Evolutionary conservation across 2,888 invertebrate genomes (phyloP).

Genomic region (Aphrophora alni): DNA sequence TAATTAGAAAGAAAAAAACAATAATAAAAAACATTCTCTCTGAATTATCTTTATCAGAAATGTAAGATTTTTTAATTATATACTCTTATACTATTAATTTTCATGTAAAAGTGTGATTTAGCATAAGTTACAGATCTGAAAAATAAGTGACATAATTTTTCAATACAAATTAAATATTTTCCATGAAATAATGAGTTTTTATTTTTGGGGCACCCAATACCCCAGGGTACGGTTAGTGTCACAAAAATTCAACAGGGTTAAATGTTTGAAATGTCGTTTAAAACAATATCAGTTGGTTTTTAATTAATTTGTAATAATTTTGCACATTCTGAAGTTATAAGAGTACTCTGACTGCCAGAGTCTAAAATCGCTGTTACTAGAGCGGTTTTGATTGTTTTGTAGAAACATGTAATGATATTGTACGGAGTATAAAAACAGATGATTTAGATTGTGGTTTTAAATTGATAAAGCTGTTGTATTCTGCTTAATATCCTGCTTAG

Average conservation of each 20-base stretch:
- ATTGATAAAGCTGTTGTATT: too few relatives aligned
- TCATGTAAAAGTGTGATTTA: neutral
- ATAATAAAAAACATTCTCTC: neutral
- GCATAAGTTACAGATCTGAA: neutral
- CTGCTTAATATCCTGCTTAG: too few relatives aligned
- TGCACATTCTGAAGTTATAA: too few relatives aligned
- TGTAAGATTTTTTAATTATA: conserved; percentile 10
- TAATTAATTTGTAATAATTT: too few relatives aligned
- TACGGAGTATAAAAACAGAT: too few relatives aligned
- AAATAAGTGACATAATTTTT: neutral
- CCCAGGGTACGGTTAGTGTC: conserved; percentile 24
- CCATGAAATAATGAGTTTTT: conserved; percentile 10
- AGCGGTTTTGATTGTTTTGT: too few relatives aligned
- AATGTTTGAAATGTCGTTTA: too few relatives aligned
- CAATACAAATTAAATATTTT: neutral
- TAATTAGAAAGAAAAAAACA: conserved; percentile 10
- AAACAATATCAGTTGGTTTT: too few relatives aligned
- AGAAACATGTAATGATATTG: too few relatives aligned
- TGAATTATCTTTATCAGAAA: neutral
- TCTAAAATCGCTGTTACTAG: too few relatives aligned
- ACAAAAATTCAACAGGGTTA: conserved; percentile 21
- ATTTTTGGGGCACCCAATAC: conserved; percentile 28
- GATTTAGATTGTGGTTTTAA: too few relatives aligned
- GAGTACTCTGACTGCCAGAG: too few relatives aligned
- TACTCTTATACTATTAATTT: neutral